Evolutionary conservation across 2,113 vertebrate genomes (phyloP).

Genomic region (Porphyrio hochstetteri): DNA sequence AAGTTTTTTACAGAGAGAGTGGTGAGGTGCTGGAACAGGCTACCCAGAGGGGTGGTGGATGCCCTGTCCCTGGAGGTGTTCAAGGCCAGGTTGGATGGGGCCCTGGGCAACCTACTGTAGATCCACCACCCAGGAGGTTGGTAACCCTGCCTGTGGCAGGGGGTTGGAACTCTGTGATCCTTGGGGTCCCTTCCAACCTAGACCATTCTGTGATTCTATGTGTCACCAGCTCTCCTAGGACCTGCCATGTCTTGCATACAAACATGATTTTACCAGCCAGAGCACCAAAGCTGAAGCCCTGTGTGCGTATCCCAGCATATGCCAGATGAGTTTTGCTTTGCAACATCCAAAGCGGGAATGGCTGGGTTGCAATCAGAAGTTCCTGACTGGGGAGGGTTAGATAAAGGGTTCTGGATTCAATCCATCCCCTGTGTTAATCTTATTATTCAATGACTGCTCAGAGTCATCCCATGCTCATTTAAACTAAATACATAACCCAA

Average conservation of each 20-base stretch:
- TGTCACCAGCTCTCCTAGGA: background rate
- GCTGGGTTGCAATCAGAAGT: background rate
- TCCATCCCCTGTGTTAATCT: conserved; percentile 43
- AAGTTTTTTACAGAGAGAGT: too few species aligned
- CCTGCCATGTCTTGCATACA: background rate
- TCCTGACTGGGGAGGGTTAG: background rate
- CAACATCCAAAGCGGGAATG: background rate
- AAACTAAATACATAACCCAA: conserved; percentile 61
- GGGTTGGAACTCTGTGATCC: too few species aligned
- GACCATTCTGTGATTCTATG: too few species aligned
- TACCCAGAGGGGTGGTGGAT: too few species aligned
- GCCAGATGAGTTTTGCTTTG: background rate
- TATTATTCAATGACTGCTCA: conserved; percentile 46
- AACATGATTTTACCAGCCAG: background rate
- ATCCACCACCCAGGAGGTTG: too few species aligned
- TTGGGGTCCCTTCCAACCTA: too few species aligned
- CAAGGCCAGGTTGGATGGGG: too few species aligned
- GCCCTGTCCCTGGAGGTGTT: too few species aligned
- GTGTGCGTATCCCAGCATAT: background rate
- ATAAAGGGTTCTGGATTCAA: conserved; percentile 47
- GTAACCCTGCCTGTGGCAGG: too few species aligned
- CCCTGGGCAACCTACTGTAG: too few species aligned
- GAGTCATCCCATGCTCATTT: conserved; percentile 18
- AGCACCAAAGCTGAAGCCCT: background rate
- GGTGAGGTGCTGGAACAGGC: too few species aligned